These are phyloP conservation scores for Pandion haliaetus DNA, from an alignment of 2,113 vertebrate genomes.

Conservation along the genomic window DNA sequence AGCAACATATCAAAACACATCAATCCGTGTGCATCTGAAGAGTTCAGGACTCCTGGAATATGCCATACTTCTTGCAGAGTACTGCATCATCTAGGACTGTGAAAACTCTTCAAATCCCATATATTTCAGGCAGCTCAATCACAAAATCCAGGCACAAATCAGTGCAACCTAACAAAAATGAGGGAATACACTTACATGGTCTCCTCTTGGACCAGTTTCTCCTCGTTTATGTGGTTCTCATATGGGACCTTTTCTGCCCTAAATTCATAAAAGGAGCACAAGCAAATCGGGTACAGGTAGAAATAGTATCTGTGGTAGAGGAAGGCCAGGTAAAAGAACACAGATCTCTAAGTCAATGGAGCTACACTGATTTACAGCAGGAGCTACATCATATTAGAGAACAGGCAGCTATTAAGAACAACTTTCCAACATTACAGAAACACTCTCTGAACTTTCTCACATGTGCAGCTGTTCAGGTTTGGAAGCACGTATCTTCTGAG, in stretches of 20 bases:
- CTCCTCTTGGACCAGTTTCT: slow-evolving; percentile 81
- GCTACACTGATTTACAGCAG: not conserved
- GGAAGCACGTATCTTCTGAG: not conserved
- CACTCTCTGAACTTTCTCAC: not conserved
- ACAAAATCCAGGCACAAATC: not conserved
- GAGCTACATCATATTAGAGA: not conserved
- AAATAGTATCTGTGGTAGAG: not conserved
- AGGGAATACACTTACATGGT: slow-evolving; percentile 74
- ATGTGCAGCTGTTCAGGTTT: not conserved
- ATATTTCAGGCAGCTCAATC: not conserved
- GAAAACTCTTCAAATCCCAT: not conserved
- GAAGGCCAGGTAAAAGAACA: not conserved
- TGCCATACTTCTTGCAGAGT: not conserved
- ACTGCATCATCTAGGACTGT: not conserved
- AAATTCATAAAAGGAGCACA: not conserved
- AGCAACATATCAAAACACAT: not conserved
- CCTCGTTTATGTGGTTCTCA: slow-evolving; percentile 76
- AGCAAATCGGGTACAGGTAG: not conserved
- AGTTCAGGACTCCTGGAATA: not conserved
- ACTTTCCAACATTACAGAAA: not conserved
- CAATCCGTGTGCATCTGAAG: not conserved
- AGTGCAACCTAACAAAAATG: not conserved
- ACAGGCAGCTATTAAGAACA: not conserved
- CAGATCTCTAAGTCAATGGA: not conserved
- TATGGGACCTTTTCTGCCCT: slow-evolving; percentile 80